These are phyloP conservation scores for Pseudopleuronectes americanus DNA, from an alignment of 2,797 vertebrate species.

Conservation along the genomic window DNA sequence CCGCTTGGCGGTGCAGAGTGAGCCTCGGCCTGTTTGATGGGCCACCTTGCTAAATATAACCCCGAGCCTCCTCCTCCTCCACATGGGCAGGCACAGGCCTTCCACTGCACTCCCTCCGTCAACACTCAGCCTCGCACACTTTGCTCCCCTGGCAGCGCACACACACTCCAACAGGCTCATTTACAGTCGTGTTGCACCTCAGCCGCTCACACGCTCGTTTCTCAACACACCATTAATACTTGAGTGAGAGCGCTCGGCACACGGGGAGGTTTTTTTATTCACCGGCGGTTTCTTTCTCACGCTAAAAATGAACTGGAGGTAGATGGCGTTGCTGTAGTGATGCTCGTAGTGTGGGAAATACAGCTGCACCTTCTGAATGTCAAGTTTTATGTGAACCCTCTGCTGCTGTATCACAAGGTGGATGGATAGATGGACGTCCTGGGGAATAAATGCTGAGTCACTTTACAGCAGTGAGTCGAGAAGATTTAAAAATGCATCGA, in stretches of 20 bases:
- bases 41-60: slow-evolving; percentile 76
- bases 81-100: slow-evolving; percentile 65
- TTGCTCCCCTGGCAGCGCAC: slow-evolving; percentile 16
- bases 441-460: too few relatives aligned
- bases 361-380: too few relatives aligned
- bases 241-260: slow-evolving; percentile 53
- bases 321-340: too few relatives aligned
- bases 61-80: slow-evolving; percentile 52
- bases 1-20: slow-evolving; percentile 51
- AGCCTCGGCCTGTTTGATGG: slow-evolving; percentile 63
- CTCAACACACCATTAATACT: slow-evolving; percentile 68
- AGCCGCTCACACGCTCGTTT: slow-evolving; percentile 53
- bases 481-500: too few relatives aligned
- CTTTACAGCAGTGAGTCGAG: too few relatives aligned
- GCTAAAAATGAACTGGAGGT: slow-evolving; percentile 7
- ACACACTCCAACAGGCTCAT: slow-evolving; percentile 47
- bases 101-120: slow-evolving; percentile 70
- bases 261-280: background rate
- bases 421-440: too few relatives aligned
- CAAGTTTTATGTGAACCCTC: too few relatives aligned
- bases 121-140: slow-evolving; percentile 53
- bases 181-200: slow-evolving; percentile 51
- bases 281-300: slow-evolving; percentile 21
- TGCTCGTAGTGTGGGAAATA: too few relatives aligned
- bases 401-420: too few relatives aligned